Base-by-base conservation (phyloP, 2,113 vertebrate species). In the Todiramphus saurophagus region DNA sequence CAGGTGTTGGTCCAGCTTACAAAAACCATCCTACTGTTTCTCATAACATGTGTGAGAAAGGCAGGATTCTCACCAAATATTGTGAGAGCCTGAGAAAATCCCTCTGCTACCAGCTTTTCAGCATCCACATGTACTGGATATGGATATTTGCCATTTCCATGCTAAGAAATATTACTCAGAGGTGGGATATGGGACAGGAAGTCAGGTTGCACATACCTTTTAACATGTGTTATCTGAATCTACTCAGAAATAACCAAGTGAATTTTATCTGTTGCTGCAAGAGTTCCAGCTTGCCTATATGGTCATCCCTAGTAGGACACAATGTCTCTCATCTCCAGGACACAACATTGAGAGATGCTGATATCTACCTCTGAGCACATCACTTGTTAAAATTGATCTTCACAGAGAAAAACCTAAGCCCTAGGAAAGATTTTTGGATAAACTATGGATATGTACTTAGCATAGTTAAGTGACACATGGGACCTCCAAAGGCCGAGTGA, bases 301-400 rank as follows among this genome's bases (percentile, higher is more conserved):
- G 8, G 35, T 12, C 43, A 10, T 14, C 10, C 20, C 60, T 48
- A 21, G 23, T 1, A 67, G 44, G 25, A 64, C 5, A 17, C 30
- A 27, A 1, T 0, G 0, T 33, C 76, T 79, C 35, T 31, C 35
- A 53, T 25, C 39, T 76, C 35, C 24, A 33, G 48, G 13, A 18
- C 39, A 8, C 30, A 46, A 7, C 37, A 16, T 1, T 41, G 41
- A 33, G 46, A 35, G 3, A 14, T 18, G 48, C 62, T 50, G 53
- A 3, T 23, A 35, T 8, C 24, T 41, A 39, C 9, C 43, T 70
- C n/a, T 27, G 30, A 63, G 24, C 9, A 17, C 7, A 43, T 6
- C 9, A 13, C 3, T 30, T 15, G 0, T 30, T 68, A 33, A 60
- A 73, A 84, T 0, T 31, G 31, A 60, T 51, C 43, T 30, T 87